phyloP scores from a whole-genome alignment of 2,113 vertebrate genomes.

The Chaetodon auriga region DNA sequence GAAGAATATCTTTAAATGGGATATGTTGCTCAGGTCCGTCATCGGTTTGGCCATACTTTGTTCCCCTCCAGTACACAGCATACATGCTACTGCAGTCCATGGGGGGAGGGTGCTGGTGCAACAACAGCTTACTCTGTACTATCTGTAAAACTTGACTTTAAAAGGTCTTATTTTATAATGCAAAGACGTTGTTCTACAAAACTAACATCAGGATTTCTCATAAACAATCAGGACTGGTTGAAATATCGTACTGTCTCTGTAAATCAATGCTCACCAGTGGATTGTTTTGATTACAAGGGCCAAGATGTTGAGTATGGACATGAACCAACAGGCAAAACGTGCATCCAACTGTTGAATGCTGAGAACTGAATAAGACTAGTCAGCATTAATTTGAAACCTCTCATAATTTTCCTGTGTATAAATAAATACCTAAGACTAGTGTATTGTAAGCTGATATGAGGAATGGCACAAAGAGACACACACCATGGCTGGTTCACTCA shows the following conservation, averaged over 20 bases:
- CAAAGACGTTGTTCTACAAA: background rate
- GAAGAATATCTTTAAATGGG: constrained; percentile 24
- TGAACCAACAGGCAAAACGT: background rate
- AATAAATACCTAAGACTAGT: background rate
- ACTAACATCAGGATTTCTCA: background rate
- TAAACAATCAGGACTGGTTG: background rate
- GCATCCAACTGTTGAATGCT: background rate
- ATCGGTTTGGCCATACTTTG: constrained; percentile 9
- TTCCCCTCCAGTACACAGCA: constrained; percentile 33
- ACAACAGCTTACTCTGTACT: background rate
- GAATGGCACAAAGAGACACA: constrained; percentile 17
- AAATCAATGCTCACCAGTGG: background rate
- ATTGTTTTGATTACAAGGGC: background rate
- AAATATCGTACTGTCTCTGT: background rate
- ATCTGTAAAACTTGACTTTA: background rate
- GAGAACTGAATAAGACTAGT: background rate
- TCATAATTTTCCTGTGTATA: background rate
- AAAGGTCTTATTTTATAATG: background rate
- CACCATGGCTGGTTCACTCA: constrained; percentile 19
- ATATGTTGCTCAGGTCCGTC: constrained; percentile 6
- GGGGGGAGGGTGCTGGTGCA: background rate
- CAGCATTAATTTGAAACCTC: background rate
- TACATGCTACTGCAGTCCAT: background rate
- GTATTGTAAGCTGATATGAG: background rate
- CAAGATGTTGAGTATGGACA: background rate